Conservation (phyloP, 2,113 vertebrate species). For the Mobula birostris region DNA sequence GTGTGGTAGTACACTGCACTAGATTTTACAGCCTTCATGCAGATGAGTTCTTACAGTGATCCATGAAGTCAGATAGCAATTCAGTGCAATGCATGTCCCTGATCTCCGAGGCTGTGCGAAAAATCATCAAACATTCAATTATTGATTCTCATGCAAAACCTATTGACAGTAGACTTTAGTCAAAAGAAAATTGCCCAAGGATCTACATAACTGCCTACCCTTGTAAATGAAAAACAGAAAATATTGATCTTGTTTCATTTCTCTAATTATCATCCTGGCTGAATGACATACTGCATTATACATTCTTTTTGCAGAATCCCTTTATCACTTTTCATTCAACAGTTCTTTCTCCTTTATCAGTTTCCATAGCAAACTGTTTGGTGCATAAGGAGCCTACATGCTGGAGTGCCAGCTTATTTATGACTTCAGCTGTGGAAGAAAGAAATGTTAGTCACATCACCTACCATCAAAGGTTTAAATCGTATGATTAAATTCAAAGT, state of each 20-base stretch:
- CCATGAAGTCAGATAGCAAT: background rate
- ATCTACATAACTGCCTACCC: background rate
- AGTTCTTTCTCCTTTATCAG: background rate
- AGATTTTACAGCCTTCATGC: background rate
- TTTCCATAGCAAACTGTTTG: background rate
- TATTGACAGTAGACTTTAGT: background rate
- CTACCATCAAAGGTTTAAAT: background rate
- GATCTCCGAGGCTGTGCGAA: background rate
- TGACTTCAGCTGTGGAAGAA: background rate
- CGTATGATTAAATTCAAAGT: background rate
- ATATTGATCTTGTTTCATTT: background rate
- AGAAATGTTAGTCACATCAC: background rate
- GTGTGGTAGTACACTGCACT: background rate
- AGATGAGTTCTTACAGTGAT: background rate
- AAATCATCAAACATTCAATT: background rate
- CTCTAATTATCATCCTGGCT: background rate
- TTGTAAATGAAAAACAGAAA: background rate
- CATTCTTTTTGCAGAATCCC: background rate
- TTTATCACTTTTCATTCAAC: background rate
- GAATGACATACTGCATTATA: background rate
- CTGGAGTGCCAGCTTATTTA: background rate
- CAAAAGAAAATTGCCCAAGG: background rate
- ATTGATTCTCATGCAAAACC: background rate
- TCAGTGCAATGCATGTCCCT: background rate
- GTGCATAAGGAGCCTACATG: background rate